Evolutionary conservation across 2,888 invertebrate species (phyloP).

Genomic region (Lottia scabra): DNA sequence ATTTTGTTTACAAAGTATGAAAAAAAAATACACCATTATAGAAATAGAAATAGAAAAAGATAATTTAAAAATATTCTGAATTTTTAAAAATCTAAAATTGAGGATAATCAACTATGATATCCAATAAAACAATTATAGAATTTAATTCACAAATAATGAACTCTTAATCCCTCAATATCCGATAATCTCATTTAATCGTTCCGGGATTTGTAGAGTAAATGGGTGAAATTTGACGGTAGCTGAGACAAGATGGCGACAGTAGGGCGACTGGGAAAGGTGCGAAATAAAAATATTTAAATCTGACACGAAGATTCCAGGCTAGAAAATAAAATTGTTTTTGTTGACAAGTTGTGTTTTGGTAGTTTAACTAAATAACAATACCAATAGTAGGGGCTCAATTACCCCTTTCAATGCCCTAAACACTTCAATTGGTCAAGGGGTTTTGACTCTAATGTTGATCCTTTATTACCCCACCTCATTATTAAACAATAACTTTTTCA

Average conservation of each 20-base stretch:
- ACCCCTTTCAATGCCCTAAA: background rate
- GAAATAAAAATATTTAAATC: background rate
- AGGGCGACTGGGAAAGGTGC: background rate
- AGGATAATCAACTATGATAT: no score
- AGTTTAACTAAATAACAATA: no score
- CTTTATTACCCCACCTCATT: background rate
- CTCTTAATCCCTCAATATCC: no score
- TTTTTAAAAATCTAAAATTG: no score
- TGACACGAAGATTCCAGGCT: background rate
- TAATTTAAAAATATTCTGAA: no score
- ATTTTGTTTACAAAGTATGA: no score
- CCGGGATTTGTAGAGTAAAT: background rate
- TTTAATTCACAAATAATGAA: no score
- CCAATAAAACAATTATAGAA: no score
- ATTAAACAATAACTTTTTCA: background rate
- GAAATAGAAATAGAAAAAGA: no score
- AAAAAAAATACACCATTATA: no score
- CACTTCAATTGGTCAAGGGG: background rate
- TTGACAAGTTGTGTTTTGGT: background rate
- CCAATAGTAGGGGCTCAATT: background rate
- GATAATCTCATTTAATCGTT: background rate
- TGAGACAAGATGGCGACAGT: background rate
- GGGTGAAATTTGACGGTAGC: background rate
- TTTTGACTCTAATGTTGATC: background rate
- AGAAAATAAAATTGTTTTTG: no score